Evolutionary conservation across 2,888 invertebrate species (phyloP).

Genomic region (Acleris literana): DNA sequence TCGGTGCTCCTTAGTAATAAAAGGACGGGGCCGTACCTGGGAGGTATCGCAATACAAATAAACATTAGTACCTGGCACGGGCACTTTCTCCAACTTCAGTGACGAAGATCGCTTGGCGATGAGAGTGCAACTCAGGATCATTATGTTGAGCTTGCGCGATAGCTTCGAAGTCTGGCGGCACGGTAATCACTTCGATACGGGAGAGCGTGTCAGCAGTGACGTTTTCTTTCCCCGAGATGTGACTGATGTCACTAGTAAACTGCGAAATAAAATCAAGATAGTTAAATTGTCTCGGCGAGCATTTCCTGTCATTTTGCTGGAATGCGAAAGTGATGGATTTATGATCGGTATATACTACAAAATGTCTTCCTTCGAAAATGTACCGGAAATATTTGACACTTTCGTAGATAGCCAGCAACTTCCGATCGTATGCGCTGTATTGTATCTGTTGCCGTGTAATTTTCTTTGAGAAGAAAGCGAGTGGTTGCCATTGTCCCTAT

Average conservation of each 20-base stretch:
- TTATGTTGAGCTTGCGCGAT: not conserved
- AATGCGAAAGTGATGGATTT: constrained; percentile 1
- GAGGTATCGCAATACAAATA: no score
- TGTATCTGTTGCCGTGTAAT: constrained; percentile 38
- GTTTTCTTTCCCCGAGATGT: constrained; percentile 3
- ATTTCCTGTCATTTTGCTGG: not conserved
- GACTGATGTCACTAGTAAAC: constrained; percentile 1
- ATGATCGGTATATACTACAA: not conserved
- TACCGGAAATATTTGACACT: no score
- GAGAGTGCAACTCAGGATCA: no score
- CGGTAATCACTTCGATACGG: not conserved
- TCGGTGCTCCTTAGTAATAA: no score
- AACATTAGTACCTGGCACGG: no score
- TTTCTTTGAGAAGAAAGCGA: constrained; percentile 58
- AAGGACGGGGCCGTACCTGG: no score
- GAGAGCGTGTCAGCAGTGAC: not conserved
- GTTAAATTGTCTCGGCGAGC: not conserved
- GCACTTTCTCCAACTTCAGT: no score
- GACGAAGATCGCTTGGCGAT: no score
- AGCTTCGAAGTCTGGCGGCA: not conserved
- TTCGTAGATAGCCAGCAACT: no score
- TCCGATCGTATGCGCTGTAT: no score
- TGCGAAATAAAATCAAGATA: not conserved
- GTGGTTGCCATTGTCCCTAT: constrained; percentile 47
- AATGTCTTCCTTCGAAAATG: no score